Evolutionary conservation across 2,113 vertebrate species (phyloP).

Genomic region (Phalacrocorax carbo): DNA sequence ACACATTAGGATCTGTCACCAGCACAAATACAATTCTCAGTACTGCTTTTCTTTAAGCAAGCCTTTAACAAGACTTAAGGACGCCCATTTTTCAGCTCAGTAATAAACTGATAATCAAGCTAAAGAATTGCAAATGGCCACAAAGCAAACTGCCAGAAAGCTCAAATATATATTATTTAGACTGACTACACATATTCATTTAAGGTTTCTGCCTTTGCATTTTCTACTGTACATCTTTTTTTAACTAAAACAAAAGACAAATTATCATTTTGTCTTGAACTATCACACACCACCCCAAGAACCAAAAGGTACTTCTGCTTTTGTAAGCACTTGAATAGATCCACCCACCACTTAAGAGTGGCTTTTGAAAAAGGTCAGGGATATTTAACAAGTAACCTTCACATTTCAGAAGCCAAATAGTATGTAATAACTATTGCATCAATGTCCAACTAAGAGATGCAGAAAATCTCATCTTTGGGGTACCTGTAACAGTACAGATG

Average conservation of each 20-base stretch:
- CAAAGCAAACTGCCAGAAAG: neutral
- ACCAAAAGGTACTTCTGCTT: neutral
- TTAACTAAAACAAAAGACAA: neutral
- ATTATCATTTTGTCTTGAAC: neutral
- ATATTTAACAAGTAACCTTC: neutral
- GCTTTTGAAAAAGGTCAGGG: neutral
- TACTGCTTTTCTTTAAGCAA: neutral
- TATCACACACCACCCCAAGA: neutral
- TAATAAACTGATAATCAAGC: neutral
- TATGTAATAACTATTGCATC: neutral
- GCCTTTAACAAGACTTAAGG: neutral
- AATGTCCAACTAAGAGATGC: neutral
- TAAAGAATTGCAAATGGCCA: neutral
- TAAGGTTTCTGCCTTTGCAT: neutral
- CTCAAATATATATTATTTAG: neutral
- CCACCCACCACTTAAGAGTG: neutral
- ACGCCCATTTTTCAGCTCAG: neutral
- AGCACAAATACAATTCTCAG: neutral
- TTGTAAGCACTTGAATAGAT: neutral
- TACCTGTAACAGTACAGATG: fast-evolving
- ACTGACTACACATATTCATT: neutral
- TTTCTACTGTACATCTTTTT: neutral
- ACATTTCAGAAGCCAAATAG: neutral
- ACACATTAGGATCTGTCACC: neutral
- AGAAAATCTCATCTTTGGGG: neutral